Evolutionary conservation across 2,888 invertebrate genomes (phyloP), one percentile per base, ranked within the genome.

Genomic region (Heliconius ethilla): DNA sequence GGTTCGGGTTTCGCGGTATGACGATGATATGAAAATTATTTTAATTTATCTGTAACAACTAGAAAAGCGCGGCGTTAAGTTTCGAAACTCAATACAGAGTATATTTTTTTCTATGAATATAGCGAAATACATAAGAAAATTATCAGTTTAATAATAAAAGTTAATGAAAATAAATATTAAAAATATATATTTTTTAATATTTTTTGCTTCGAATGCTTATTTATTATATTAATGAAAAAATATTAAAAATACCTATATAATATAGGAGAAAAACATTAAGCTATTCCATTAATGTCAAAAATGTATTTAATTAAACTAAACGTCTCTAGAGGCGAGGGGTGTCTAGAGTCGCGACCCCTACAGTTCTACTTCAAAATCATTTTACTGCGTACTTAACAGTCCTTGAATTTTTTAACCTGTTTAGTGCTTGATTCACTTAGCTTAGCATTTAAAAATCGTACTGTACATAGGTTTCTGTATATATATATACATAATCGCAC

Each of bases 351-450:
- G 59, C 72, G 33, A 72, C 72, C 59, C 72, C 72, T 15, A 33
- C 59, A 59, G 72, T 15, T 27, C 59, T 25, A 72, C 72, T 72
- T 59, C 29, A 72, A 72, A 72, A 59, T 55, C 72, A 33, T 72
- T 72, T 72, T 72, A 15, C 55, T 59, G 72, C 55, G 15, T 59
- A 72, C 72, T 72, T 37, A 15, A 29, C 55, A 72, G 72, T 72
- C 59, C 72, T 72, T 33, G 9, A 72, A 59, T 72, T 72, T 72
- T 59, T 59, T 72, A 59, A 59, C 59, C 72, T 59, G 59, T 72
- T 59, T 13, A 72, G 33, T 72, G 59, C n/a, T 59, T 13, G 70
- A 33, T 55, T 59, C 55, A 72, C 59, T 72, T 59, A 59, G 6
- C 33, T 72, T 59, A 59, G 6, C 33, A n/a, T 37, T 59, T 25